Percentiles rank a stretch among this genome's conserved stretches.
These are phyloP conservation scores for Sialis fuliginosa DNA, from an alignment of 2,888 invertebrate species.

Conservation along the genomic window DNA sequence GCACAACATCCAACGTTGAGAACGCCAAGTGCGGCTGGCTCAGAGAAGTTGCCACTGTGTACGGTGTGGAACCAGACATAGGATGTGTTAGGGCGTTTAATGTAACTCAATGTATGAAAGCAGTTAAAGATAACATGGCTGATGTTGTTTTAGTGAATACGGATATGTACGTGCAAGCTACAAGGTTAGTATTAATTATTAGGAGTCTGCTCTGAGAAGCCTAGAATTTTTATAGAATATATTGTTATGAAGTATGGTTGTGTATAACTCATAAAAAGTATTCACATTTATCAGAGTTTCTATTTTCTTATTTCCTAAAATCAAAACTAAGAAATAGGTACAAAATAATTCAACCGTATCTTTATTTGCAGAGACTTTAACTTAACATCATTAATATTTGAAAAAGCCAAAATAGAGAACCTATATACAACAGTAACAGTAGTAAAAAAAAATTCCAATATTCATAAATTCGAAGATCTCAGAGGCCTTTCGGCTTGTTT, in stretches of 20 bases:
- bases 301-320: slow-evolving; percentile 4
- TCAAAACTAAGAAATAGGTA: neutral
- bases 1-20: slow-evolving; percentile 50
- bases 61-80: slow-evolving; percentile 61
- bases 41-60: slow-evolving; percentile 51
- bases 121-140: slow-evolving; percentile 39
- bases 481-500: slow-evolving; percentile 60
- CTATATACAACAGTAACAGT: slow-evolving; percentile 49
- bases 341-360: neutral
- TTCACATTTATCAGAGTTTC: neutral
- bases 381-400: slow-evolving; percentile 39
- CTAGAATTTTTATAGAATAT: slow-evolving; percentile 18
- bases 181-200: slow-evolving; percentile 34
- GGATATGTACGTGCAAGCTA: slow-evolving; percentile 50
- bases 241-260: neutral
- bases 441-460: slow-evolving; percentile 37
- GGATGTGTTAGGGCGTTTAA: slow-evolving; percentile 49
- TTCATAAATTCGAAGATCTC: slow-evolving; percentile 41
- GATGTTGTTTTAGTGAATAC: slow-evolving; percentile 58
- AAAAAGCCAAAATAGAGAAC: slow-evolving; percentile 37
- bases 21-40: slow-evolving; percentile 65
- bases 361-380: slow-evolving; percentile 31
- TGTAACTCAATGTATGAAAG: slow-evolving; percentile 47
- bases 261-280: neutral
- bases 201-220: slow-evolving; percentile 17